Base-by-base conservation (phyloP, 2,888 invertebrate genomes). In the Spodoptera picta region DNA sequence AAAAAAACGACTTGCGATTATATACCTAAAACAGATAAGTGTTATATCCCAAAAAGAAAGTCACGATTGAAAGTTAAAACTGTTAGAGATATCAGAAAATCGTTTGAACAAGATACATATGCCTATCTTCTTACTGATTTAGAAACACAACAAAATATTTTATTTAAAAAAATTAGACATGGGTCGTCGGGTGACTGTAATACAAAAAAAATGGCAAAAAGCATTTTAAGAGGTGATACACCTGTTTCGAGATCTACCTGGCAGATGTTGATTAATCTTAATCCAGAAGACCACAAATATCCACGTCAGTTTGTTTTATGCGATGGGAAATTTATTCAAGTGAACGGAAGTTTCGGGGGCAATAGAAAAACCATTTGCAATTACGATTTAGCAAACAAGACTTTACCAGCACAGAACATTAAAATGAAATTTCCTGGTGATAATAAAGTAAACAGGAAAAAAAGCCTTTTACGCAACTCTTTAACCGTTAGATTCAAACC, bases 401-500 rank as follows among this genome's bases (percentile, higher is more conserved):
- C 80, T 69, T 59, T 76, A 24, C 36, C 67, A 2, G 59, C 63
- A 50, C 74, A 78, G 72, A 68, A 71, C 69, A 4, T 14, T 11
- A 67, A 51, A 11, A 82, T 69, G 67, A 73, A 59, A 19, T 11
- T 4, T 36, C 60, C 47, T 7, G 83, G 79, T 69, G 79, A 67
- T 42, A 79, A 73, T 11, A 14, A 46, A 50, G n/a, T 49, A 43
- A 69, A 64, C 48, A 83, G 75, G 78, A 88, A 77, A 65, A 90
- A 83, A 80, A 74, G 84, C 1, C 86, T 92, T 45, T 74, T 92
- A 65, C 79, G 83, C 48, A 86, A 88, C 79, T 92, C 92, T 1
- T 79, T 91, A 64, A 79, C 83, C 64, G 74, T 95, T 11, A 91
- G 90, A 77, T 95, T 96, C 82, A 95, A 92, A 80, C 95, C 96